These are phyloP conservation scores for Masticophis lateralis DNA, from an alignment of 2,797 vertebrate species.

Conservation along the genomic window DNA sequence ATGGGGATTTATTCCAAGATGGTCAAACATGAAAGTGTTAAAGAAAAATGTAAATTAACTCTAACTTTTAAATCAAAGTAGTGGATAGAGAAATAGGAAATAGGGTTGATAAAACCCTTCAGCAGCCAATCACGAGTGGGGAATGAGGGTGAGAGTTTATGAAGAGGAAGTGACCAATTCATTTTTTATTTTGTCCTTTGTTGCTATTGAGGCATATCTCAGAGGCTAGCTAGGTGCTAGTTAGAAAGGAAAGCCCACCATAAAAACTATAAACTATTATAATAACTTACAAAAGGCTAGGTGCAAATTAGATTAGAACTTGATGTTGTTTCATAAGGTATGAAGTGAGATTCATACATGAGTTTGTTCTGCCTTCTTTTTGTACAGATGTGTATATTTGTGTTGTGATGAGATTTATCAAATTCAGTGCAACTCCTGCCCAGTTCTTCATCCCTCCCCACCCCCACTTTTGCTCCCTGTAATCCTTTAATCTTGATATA, in stretches of 20 bases:
- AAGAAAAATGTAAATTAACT: not conserved
- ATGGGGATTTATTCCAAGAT: not conserved
- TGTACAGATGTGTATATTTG: not conserved
- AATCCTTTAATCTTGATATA: not conserved
- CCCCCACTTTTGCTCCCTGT: not conserved
- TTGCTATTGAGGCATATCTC: not conserved
- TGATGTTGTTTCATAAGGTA: not conserved
- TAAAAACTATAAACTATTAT: not conserved
- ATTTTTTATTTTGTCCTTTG: not conserved
- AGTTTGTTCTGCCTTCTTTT: not conserved
- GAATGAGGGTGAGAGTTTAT: not conserved
- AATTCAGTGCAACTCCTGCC: not conserved
- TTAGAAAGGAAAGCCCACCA: not conserved
- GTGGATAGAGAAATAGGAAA: not conserved
- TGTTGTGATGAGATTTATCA: not conserved
- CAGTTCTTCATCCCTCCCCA: not conserved
- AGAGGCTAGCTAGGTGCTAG: not conserved
- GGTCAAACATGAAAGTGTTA: not conserved
- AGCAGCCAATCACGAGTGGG: not conserved
- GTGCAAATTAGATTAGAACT: not conserved
- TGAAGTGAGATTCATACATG: not conserved
- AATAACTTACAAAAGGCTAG: not conserved
- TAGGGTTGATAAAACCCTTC: not conserved
- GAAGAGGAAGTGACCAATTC: not conserved
- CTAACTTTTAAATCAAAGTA: not conserved